Base-by-base conservation (phyloP, 2,113 vertebrate species). In the Terrapene triunguis region DNA sequence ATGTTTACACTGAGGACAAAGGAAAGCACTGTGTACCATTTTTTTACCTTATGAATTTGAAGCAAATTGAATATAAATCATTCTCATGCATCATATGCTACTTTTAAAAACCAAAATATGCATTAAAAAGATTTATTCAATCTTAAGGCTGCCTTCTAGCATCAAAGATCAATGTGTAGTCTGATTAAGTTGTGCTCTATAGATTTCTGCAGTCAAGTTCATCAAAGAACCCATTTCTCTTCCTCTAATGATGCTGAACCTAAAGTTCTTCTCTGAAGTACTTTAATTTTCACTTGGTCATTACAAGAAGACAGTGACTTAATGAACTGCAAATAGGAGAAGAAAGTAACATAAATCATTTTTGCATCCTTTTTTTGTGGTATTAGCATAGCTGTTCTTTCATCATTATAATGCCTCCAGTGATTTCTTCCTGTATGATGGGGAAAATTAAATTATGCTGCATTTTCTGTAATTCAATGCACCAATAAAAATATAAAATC, bases 291-390 rank as follows among this genome's bases (percentile, higher is more conserved):
- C 97, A 98, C 98, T 98, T 92, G 98, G 98, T 98, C 98, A 98
- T 98, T 98, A 98, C 93, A 88, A 98, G 98, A 98, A 98, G 98
- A 98, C 98, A 99, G 98, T 99, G 98, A 99, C 98, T 99, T 99
- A 99, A 99, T 99, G 98, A 99, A 98, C 98, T 98, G 98, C 97
- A 99, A 99, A 99, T 98, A 98, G 98, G 93, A 98, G 98, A 98
- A 96, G 98, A 98, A 98, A 98, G 98, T 97, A 97, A 85, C 98
- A 99, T 99, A 99, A 99, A 99, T 99, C 98, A 99, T 98, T 97
- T 98, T 97, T 93, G 78, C 95, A 95, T 96, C 89, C 82, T 96
- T 98, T 96, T 95, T 98, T 98, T 84, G 82, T 97, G 96, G 90
- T 97, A 98, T 98, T 98, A 97, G 98, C 96, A 97, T 97, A 93